Base-by-base conservation (phyloP, 2,888 invertebrate species). In the Drosophila mimica region DNA sequence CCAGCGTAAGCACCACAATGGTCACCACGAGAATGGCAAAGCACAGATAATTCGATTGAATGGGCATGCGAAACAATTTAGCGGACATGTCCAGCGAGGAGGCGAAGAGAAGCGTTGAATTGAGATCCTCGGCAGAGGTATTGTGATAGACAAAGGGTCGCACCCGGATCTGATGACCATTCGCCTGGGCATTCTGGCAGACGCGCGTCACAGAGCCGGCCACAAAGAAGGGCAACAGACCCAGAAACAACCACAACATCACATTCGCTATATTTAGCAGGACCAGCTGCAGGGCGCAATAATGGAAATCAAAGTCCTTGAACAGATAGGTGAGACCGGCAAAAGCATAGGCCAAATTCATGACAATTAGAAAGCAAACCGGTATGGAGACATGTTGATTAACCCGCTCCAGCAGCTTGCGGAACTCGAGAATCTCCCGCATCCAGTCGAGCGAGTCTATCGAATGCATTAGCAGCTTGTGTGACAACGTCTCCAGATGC, bases 71-170 rank as follows among this genome's bases (percentile, higher is more conserved):
- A 91, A 96, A 96, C 3, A 97, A 94, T 91, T 95, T 95, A 4
- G 97, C 97, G 72, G 95, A 95, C 92, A 97, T 95, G 83, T 95
- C 95, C 59, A 97, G 93, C 51, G 96, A 96, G 3, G 96, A 96
- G 1, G 97, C 95, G 92, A 96, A 97, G 78, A 97, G 93, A 34
- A 97, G 94, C 70, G 97, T 95, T 0, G 97, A 95, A 86, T 96
- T 95, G 81, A 97, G 94, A 93, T 97, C 96, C 81, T 95, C 95
- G 59, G 95, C 95, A 0, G 97, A 94, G 11, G 96, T 96, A 85
- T 96, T 95, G 91, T 96, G 96, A 93, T 97, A 97, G 3, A 96
- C 95, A 91, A 96, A 97, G 0, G 97, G 97, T 2, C 97, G 94
- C 17, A 96, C 95, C 61, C 97, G 94, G 59, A 97, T 94, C 92